These are phyloP conservation scores for Caligus rogercresseyi DNA, from an alignment of 1,140 invertebrate genomes.

Conservation along the genomic window DNA sequence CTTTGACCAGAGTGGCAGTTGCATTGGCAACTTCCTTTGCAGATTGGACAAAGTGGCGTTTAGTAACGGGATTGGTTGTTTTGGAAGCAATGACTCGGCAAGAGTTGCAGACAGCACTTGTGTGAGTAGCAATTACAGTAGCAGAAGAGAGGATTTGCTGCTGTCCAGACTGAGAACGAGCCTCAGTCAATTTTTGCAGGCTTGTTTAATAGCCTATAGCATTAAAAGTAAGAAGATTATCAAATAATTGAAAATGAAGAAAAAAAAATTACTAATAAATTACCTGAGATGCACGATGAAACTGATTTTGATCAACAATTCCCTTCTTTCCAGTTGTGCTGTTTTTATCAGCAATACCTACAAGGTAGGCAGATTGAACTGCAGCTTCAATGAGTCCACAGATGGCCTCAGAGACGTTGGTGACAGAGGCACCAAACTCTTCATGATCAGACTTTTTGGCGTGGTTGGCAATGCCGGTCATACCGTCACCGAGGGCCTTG, in stretches of 20 bases:
- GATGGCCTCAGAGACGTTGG: slow-evolving; percentile 62
- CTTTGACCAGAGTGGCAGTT: slow-evolving; percentile 79
- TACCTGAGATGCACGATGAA: slow-evolving; percentile 57
- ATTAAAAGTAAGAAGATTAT: neutral
- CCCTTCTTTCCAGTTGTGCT: slow-evolving; percentile 77
- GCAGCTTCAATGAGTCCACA: slow-evolving; percentile 83
- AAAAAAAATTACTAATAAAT: neutral
- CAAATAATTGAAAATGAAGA: slow-evolving; percentile 1
- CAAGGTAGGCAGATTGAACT: slow-evolving; percentile 80
- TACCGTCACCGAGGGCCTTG: slow-evolving; percentile 62
- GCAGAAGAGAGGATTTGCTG: slow-evolving; percentile 73
- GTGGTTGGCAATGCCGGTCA: slow-evolving; percentile 81
- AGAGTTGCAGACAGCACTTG: slow-evolving; percentile 81
- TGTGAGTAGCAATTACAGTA: slow-evolving; percentile 88
- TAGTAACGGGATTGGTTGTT: slow-evolving; percentile 78
- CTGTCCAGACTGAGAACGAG: slow-evolving; percentile 46
- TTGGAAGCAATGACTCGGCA: slow-evolving; percentile 79
- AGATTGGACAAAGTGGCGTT: slow-evolving; percentile 89
- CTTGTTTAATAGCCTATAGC: slow-evolving; percentile 53
- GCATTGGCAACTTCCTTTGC: slow-evolving; percentile 94
- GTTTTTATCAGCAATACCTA: slow-evolving; percentile 73
- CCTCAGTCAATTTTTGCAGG: slow-evolving; percentile 58
- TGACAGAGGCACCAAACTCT: slow-evolving; percentile 66
- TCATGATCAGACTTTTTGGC: slow-evolving; percentile 73
- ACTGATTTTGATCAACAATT: slow-evolving; percentile 74